Percentiles rank a stretch among this genome's conserved stretches.
Conservation (phyloP, 1,140 invertebrate genomes). For the Heliconius melpomene region DNA sequence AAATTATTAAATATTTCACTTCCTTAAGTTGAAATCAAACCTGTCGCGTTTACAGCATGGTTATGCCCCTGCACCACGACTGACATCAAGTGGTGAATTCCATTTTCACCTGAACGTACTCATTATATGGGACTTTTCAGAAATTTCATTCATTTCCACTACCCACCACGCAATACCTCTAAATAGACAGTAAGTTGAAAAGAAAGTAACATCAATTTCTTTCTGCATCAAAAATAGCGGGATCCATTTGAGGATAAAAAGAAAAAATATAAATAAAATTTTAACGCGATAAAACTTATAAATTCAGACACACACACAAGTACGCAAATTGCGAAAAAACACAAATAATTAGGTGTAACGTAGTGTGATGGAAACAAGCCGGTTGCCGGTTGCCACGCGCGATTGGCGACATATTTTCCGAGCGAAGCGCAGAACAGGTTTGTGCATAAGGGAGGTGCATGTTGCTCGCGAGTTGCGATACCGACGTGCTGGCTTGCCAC, state of each 20-base stretch:
- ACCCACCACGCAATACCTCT: not conserved
- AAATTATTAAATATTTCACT: too few relatives aligned
- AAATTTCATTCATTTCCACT: not conserved
- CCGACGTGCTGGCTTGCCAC: constrained; percentile 64
- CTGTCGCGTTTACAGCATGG: too few relatives aligned
- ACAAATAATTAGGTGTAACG: constrained; percentile 63
- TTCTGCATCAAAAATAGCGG: not conserved
- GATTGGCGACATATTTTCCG: constrained; percentile 73
- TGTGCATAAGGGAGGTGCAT: constrained; percentile 61
- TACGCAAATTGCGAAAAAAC: constrained; percentile 55
- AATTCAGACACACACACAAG: constrained; percentile 35
- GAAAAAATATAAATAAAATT: not conserved
- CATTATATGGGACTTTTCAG: too few relatives aligned
- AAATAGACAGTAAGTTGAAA: not conserved
- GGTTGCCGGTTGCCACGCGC: constrained; percentile 65
- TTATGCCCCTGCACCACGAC: too few relatives aligned
- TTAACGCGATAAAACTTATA: constrained; percentile 11
- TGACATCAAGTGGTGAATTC: not conserved
- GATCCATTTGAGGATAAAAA: not conserved
- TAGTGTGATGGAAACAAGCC: constrained; percentile 63
- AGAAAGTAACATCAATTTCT: not conserved
- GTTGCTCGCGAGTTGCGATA: constrained; percentile 48
- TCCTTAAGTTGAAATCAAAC: too few relatives aligned
- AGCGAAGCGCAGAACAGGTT: constrained; percentile 74
- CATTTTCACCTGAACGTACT: not conserved